Percentiles rank a stretch among this genome's conserved stretches.
Conservation (phyloP, 2,797 vertebrate species). For the Coregonus sp. region DNA sequence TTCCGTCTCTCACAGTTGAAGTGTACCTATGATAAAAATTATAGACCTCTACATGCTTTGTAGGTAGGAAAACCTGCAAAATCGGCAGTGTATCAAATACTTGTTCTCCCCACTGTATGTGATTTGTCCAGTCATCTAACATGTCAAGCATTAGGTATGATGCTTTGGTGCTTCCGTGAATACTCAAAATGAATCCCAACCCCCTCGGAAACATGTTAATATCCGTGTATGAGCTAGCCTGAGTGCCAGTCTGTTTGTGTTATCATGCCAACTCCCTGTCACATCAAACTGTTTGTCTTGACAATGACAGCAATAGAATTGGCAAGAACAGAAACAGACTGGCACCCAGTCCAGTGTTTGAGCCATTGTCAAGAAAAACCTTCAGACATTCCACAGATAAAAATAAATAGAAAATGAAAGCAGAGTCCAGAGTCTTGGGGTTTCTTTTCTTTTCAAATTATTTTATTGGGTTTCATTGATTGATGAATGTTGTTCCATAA, state of each 20-base stretch:
- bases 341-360: neutral
- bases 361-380: slow-evolving; percentile 23
- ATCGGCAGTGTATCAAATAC: too few relatives aligned
- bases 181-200: neutral
- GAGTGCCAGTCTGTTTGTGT: neutral
- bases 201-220: neutral
- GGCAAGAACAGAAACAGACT: neutral
- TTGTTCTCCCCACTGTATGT: too few relatives aligned
- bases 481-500: slow-evolving; percentile 34
- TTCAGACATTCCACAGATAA: slow-evolving; percentile 47
- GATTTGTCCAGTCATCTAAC: neutral
- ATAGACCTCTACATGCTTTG: too few relatives aligned
- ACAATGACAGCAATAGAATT: neutral
- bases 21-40: too few relatives aligned
- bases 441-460: slow-evolving; percentile 46
- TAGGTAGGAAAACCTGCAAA: too few relatives aligned
- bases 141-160: neutral
- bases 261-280: neutral
- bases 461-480: slow-evolving; percentile 53
- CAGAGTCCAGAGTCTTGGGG: neutral
- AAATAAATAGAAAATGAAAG: slow-evolving; percentile 32
- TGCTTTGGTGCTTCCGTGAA: neutral
- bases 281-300: neutral
- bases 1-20: too few relatives aligned
- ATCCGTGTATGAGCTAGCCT: too few relatives aligned